phyloP scores from a whole-genome alignment of 2,888 invertebrate genomes.

The Magallana nippona region DNA sequence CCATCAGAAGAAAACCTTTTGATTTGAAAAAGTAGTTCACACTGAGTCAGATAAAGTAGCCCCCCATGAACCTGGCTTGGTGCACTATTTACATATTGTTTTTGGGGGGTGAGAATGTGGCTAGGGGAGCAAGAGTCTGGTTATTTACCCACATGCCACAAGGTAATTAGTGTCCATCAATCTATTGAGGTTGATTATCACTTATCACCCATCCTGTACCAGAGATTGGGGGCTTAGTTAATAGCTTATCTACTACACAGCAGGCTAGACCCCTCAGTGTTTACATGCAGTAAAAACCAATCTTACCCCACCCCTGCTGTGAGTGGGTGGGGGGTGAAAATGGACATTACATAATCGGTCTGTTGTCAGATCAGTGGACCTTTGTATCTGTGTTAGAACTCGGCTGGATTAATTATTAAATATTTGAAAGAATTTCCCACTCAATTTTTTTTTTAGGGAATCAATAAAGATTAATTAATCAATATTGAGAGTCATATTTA shows the following conservation, averaged over 20 bases:
- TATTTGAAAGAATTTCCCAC: too few species aligned
- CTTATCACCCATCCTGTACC: slow-evolving; percentile 17
- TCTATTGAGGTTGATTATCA: slow-evolving; percentile 3
- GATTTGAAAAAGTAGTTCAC: neutral
- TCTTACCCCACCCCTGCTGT: slow-evolving; percentile 9
- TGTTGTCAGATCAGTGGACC: too few species aligned
- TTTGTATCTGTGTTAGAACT: too few species aligned
- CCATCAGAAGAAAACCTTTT: neutral
- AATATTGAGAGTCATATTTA: too few species aligned
- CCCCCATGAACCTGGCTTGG: neutral
- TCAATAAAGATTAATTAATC: too few species aligned
- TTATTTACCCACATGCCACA: slow-evolving; percentile 11
- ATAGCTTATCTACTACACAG: slow-evolving; percentile 7
- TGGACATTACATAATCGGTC: neutral
- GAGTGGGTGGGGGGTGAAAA: neutral
- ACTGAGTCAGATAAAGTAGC: slow-evolving; percentile 16
- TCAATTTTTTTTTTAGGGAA: too few species aligned
- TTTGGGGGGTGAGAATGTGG: neutral
- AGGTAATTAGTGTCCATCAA: slow-evolving; percentile 32
- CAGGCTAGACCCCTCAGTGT: neutral
- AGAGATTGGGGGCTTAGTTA: neutral
- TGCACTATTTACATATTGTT: slow-evolving; percentile 22
- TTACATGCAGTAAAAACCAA: neutral
- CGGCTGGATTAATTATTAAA: too few species aligned
- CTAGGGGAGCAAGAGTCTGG: neutral